These are phyloP conservation scores for Cairina moschata DNA, from an alignment of 2,113 vertebrate genomes.

Conservation along the genomic window DNA sequence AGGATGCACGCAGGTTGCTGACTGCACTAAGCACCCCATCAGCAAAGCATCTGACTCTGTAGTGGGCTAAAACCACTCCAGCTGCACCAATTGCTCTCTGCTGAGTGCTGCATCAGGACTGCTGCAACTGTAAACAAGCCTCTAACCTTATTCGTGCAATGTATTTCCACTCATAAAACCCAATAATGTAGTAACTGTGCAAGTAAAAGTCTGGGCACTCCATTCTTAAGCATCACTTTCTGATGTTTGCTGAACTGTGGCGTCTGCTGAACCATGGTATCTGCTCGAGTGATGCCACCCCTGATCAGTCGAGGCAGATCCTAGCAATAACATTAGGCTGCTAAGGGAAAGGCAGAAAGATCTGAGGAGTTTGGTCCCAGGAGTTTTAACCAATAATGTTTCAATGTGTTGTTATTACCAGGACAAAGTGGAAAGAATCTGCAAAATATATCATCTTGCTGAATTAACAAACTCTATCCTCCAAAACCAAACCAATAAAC, in stretches of 20 bases:
- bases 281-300: background rate
- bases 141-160: background rate
- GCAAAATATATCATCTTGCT: background rate
- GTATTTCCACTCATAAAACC: background rate
- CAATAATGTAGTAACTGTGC: background rate
- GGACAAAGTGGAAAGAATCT: background rate
- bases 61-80: background rate
- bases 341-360: accelerated
- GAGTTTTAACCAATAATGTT: background rate
- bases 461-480: background rate
- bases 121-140: background rate
- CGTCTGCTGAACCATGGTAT: background rate
- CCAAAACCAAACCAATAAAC: background rate
- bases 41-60: background rate
- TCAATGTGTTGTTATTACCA: background rate
- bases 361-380: background rate
- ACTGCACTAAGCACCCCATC: background rate
- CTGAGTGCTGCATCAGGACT: background rate
- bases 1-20: background rate
- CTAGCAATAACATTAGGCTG: background rate
- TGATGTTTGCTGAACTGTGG: background rate
- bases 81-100: background rate
- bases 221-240: background rate
- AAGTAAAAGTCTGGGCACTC: background rate
- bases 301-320: background rate